A percentile compares a stretch with the other conserved stretches of the same genome.
phyloP scores from a whole-genome alignment of 2,888 invertebrate species.

The Leptogaster cylindrica region DNA sequence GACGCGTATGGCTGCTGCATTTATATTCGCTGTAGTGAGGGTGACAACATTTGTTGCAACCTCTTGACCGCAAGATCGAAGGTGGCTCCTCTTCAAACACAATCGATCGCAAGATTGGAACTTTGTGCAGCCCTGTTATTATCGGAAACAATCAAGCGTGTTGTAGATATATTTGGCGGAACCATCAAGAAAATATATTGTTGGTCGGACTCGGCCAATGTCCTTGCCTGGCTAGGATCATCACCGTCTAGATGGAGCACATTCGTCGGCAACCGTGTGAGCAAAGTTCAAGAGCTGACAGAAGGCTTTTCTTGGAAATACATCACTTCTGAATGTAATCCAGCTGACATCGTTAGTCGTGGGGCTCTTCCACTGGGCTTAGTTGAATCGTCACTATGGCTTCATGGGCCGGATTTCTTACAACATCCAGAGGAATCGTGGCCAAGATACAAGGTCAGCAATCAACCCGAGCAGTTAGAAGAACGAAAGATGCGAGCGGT shows the following conservation, averaged over 20 bases:
- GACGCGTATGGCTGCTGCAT: constrained; percentile 31
- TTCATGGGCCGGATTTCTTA: not conserved
- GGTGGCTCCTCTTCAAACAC: no score
- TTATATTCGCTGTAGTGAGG: not conserved
- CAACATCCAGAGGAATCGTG: not conserved
- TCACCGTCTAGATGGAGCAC: not conserved
- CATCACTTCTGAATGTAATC: no score
- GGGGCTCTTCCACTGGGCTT: constrained; percentile 6
- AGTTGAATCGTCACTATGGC: not conserved
- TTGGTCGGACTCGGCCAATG: constrained; percentile 33
- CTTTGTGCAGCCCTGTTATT: no score
- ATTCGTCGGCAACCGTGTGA: no score
- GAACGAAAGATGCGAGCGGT: not conserved
- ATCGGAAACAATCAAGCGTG: not conserved
- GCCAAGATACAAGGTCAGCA: no score
- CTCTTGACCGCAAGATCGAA: constrained; percentile 3
- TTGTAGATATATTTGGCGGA: not conserved
- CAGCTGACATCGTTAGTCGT: constrained; percentile 47
- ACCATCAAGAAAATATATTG: not conserved
- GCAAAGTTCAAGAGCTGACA: constrained; percentile 44
- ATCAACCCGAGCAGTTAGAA: no score
- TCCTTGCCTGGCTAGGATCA: constrained; percentile 11
- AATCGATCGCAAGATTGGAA: no score
- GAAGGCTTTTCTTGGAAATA: not conserved
- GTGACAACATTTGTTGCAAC: not conserved